Evolutionary conservation across 1,140 invertebrate species (phyloP).

Genomic region (Gonatopus flavifemur): DNA sequence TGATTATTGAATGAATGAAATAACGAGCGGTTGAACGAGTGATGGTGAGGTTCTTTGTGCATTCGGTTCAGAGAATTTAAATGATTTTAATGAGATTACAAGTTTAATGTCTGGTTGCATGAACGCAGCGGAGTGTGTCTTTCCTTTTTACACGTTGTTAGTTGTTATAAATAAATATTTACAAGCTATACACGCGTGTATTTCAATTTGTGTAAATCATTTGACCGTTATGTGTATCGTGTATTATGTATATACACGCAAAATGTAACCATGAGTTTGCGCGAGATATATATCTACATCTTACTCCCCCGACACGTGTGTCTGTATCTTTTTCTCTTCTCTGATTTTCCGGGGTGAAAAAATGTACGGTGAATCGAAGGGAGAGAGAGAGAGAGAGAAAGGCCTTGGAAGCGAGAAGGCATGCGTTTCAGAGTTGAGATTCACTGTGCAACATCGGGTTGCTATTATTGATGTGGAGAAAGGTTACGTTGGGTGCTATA

Average conservation of each 20-base stretch:
- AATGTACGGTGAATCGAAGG: neutral
- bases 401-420: no score
- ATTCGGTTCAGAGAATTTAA: neutral
- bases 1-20: slow-evolving; percentile 9
- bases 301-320: neutral
- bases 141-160: neutral
- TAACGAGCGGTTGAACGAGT: slow-evolving; percentile 6
- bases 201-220: neutral
- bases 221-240: neutral
- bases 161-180: neutral
- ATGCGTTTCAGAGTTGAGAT: slow-evolving; percentile 32
- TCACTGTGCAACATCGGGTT: slow-evolving; percentile 15
- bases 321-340: neutral
- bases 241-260: no score
- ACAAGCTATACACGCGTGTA: neutral
- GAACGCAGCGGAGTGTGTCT: neutral
- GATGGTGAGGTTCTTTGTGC: neutral
- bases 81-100: neutral
- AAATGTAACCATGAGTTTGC: no score
- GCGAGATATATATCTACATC: no score
- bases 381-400: neutral
- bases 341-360: neutral
- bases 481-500: slow-evolving; percentile 12
- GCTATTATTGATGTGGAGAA: slow-evolving; percentile 29
- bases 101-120: neutral